A percentile compares a stretch with the other conserved stretches of the same genome.
Conservation (phyloP, 53 echinoderm and acorn worm genomes). For the Henricia sp. region DNA sequence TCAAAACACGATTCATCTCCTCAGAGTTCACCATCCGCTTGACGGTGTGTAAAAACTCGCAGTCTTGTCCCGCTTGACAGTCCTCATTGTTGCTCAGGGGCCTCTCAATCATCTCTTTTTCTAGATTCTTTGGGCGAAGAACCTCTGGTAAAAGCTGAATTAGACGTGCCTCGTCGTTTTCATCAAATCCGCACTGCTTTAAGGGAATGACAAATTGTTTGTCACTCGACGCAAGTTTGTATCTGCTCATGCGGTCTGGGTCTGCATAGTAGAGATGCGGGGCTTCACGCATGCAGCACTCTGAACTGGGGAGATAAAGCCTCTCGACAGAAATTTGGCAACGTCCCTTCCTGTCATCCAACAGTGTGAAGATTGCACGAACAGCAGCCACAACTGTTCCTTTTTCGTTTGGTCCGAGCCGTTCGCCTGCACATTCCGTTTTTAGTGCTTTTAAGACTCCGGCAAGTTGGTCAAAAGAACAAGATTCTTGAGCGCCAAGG, state of each 20-base stretch:
- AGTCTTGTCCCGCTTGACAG: conserved; percentile 37
- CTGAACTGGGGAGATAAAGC: conserved; percentile 45
- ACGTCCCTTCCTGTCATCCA: background rate
- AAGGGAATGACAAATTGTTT: conserved; percentile 48
- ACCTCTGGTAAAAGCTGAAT: conserved; percentile 33
- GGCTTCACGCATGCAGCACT: background rate
- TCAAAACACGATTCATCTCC: conserved; percentile 56
- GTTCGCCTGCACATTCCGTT: conserved; percentile 1
- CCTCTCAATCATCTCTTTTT: conserved; percentile 46
- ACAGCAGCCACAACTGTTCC: conserved; percentile 25
- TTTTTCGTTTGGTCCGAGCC: conserved; percentile 39
- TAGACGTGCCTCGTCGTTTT: conserved; percentile 13
- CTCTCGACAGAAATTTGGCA: background rate
- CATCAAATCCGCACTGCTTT: conserved; percentile 24
- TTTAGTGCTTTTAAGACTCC: conserved; percentile 21
- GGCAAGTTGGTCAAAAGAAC: conserved; percentile 53
- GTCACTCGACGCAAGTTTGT: conserved; percentile 27
- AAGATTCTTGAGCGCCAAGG: conserved; percentile 27
- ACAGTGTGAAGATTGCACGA: background rate
- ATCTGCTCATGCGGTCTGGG: conserved; percentile 5
- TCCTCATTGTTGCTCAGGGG: conserved; percentile 8
- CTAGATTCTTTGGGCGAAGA: conserved; percentile 50
- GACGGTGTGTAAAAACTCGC: conserved; percentile 25
- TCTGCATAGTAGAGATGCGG: conserved; percentile 33
- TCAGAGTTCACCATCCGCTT: conserved; percentile 36